These are phyloP conservation scores for Actinia tenebrosa DNA, from an alignment of 64 coral and sea anemone species.

Conservation along the genomic window DNA sequence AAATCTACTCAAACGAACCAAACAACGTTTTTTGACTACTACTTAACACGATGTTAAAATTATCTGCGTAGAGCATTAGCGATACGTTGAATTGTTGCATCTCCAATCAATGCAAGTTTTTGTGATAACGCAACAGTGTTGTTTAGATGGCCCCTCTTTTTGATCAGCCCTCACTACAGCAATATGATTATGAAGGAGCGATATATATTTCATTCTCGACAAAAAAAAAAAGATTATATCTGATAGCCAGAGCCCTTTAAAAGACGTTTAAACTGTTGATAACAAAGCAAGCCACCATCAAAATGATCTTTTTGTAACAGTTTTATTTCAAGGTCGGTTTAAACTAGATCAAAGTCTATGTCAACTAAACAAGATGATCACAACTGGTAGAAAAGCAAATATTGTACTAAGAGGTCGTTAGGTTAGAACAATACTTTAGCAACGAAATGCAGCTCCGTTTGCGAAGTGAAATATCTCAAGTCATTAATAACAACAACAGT, in stretches of 20 bases:
- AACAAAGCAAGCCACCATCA: background rate
- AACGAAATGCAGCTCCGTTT: background rate
- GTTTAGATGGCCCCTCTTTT: background rate
- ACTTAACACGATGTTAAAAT: background rate
- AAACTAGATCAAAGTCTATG: background rate
- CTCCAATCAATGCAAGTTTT: background rate
- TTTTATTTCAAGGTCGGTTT: background rate
- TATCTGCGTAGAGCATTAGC: background rate
- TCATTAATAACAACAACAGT: background rate
- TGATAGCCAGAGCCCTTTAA: background rate
- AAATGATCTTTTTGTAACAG: background rate
- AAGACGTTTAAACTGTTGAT: slow-evolving; percentile 5
- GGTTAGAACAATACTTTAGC: slow-evolving; percentile 9
- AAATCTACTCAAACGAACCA: background rate
- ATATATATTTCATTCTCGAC: slow-evolving; percentile 1
- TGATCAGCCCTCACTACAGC: background rate
- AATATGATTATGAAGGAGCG: slow-evolving; percentile 6
- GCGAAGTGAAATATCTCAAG: background rate
- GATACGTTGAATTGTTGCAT: background rate
- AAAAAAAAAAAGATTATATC: background rate
- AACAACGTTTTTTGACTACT: background rate
- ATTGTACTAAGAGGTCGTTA: slow-evolving; percentile 1
- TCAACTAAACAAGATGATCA: background rate
- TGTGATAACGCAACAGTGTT: background rate
- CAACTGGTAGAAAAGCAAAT: background rate